phyloP scores from a whole-genome alignment of 2,888 invertebrate species.

The Eucera pruinosa region DNA sequence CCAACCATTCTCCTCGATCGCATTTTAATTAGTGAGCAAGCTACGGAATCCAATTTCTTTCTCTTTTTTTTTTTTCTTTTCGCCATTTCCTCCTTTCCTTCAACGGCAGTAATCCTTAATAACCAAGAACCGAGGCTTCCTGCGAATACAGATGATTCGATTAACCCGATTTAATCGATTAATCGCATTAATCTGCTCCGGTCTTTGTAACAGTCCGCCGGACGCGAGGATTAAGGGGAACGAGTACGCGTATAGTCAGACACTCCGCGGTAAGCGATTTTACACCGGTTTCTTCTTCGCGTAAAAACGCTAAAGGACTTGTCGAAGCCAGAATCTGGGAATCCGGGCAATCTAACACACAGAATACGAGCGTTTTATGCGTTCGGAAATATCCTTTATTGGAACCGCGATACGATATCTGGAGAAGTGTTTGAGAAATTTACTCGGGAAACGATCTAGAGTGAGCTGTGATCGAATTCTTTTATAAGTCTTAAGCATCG shows the following conservation, averaged over 20 bases:
- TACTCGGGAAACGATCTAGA: not conserved
- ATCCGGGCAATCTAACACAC: not conserved
- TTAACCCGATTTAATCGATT: slow-evolving; percentile 28
- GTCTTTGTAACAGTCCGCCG: slow-evolving; percentile 5
- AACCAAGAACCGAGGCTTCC: slow-evolving; percentile 9
- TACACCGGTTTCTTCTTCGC: not conserved
- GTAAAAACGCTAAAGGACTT: not conserved
- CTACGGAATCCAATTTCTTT: slow-evolving; percentile 15
- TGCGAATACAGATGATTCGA: slow-evolving; percentile 10
- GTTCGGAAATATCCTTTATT: slow-evolving; percentile 1
- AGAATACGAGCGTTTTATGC: not conserved
- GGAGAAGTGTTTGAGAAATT: slow-evolving; percentile 17
- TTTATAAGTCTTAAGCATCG: not conserved
- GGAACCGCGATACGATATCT: slow-evolving; percentile 18
- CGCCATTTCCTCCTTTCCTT: not conserved
- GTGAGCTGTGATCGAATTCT: not conserved
- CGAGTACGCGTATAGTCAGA: slow-evolving; percentile 1
- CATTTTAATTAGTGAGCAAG: slow-evolving; percentile 47
- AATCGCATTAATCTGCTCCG: slow-evolving; percentile 11
- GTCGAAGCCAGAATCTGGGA: not conserved
- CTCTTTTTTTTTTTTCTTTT: not conserved
- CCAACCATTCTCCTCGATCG: slow-evolving; percentile 33
- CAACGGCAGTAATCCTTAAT: slow-evolving; percentile 5
- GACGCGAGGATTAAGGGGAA: not conserved
- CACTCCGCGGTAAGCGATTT: not conserved